Conservation (phyloP, 2,888 invertebrate genomes). For the Strigamia crassipes region DNA sequence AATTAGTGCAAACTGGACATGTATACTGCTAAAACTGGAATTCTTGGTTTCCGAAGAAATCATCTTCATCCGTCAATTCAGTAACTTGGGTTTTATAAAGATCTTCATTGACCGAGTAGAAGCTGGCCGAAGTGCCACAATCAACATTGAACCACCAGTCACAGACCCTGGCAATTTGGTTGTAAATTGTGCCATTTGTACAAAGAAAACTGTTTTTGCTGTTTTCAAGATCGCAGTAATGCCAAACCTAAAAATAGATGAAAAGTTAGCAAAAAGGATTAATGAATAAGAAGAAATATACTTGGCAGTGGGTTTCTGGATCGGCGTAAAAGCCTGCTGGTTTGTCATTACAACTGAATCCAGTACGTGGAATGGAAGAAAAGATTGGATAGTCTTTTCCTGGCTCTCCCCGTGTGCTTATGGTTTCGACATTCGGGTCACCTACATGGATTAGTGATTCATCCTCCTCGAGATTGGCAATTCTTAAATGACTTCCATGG, state of each 20-base stretch:
- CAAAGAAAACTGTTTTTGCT: conserved; percentile 50
- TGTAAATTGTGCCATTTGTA: conserved; percentile 50
- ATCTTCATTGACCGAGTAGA: conserved; percentile 48
- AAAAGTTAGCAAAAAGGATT: too few relatives aligned
- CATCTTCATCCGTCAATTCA: too few relatives aligned
- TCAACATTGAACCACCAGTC: conserved; percentile 52
- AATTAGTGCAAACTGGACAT: too few relatives aligned
- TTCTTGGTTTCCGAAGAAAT: too few relatives aligned
- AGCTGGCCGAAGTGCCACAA: conserved; percentile 45
- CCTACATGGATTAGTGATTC: too few relatives aligned
- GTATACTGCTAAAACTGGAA: too few relatives aligned
- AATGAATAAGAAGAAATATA: too few relatives aligned
- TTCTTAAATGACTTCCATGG: too few relatives aligned
- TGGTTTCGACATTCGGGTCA: too few relatives aligned
- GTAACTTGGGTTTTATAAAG: too few relatives aligned
- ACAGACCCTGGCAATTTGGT: conserved; percentile 50
- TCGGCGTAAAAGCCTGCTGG: conserved; percentile 25
- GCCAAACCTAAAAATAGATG: conserved; percentile 12
- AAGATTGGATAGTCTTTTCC: conserved; percentile 46
- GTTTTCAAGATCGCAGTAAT: conserved; percentile 50
- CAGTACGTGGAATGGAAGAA: conserved; percentile 23
- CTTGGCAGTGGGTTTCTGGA: too few relatives aligned
- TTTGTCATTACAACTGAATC: conserved; percentile 43
- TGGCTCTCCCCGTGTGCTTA: conserved; percentile 33
- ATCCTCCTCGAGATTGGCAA: too few relatives aligned